Evolutionary conservation across 1,140 invertebrate species (phyloP), one percentile per base, ranked within the genome.

Genomic region (Lasioglossum albipes): DNA sequence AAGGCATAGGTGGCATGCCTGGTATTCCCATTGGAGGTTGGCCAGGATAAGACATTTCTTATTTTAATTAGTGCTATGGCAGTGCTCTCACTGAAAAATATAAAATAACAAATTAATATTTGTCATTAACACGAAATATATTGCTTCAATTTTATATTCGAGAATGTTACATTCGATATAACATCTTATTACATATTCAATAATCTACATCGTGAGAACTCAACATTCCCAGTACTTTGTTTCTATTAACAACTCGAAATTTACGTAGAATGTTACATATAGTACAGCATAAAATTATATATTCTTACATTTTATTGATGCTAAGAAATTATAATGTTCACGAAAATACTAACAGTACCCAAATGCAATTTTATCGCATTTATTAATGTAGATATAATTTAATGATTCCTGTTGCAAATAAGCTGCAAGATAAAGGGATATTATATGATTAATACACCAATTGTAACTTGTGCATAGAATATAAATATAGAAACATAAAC

Each of bases 1-100:
- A 93, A 77, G 92, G 91, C 93, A 93, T 93, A 9, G 92, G 91
- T n/a, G 93, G 92, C 91, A 93, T 93, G 18, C 93, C 92, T 57
- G 93, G 93, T 61, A 93, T 93, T 54, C 92, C 93, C 90, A 93
- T 90, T 7, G 93, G 93, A 49, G 93, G 92, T 75, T 93, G 93
- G 73, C 93, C 93, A 76, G 93, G 93, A 85, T 93, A 93, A 64
- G 93, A 93, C 93, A 93, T 93, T 64, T 64, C 87, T 75, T 65
- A 72, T 22, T 62, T 74, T 74, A 57, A 73, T 72, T 83, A 69
- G 62, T 73, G 71, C 45, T 79, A 76, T 49, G 65, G 54, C 69
- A 74, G 70, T 66, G 72, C 61, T 64, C 22, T 68, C 64, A 65
- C 84, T 86, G 27, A 31, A 86, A 86, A 41, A 42, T 49, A 66